Percentiles rank a stretch among this genome's conserved stretches.
These are phyloP conservation scores for Chrysolina oricalcia DNA, from an alignment of 2,888 invertebrate genomes.

Conservation along the genomic window DNA sequence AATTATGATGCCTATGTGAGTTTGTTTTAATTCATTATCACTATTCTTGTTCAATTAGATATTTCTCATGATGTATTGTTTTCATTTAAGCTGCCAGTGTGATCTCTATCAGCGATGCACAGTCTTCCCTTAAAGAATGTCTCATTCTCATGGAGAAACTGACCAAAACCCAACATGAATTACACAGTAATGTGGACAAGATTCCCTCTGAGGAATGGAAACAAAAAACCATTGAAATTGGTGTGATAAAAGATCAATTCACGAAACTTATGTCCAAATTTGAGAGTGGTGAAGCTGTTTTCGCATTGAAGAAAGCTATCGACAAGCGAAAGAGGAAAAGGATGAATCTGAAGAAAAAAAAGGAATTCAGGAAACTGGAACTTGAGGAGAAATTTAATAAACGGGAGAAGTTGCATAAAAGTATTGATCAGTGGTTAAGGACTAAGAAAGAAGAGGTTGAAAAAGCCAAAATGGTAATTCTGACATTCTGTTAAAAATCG, in stretches of 20 bases:
- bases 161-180: conserved; percentile 68
- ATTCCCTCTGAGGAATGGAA: conserved; percentile 76
- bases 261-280: conserved; percentile 68
- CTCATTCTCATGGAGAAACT: conserved; percentile 68
- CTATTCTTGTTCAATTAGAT: not conserved
- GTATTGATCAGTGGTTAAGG: conserved; percentile 80
- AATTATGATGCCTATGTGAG: not conserved
- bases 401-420: conserved; percentile 74
- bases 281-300: conserved; percentile 71
- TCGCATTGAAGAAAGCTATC: conserved; percentile 70
- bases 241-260: conserved; percentile 72
- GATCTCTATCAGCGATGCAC: conserved; percentile 68
- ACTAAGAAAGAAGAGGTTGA: conserved; percentile 78
- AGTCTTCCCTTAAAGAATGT: conserved; percentile 64
- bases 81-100: conserved; percentile 43
- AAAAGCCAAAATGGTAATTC: conserved; percentile 75
- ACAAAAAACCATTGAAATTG: conserved; percentile 72
- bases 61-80: not conserved
- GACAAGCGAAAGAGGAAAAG: conserved; percentile 72
- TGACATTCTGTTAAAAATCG: not conserved
- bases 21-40: too few species aligned
- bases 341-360: conserved; percentile 72
- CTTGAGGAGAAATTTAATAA: conserved; percentile 63
- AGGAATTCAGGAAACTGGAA: conserved; percentile 71
- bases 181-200: conserved; percentile 71